phyloP scores from a whole-genome alignment of 2,113 vertebrate species.

The Xiphophorus maculatus region DNA sequence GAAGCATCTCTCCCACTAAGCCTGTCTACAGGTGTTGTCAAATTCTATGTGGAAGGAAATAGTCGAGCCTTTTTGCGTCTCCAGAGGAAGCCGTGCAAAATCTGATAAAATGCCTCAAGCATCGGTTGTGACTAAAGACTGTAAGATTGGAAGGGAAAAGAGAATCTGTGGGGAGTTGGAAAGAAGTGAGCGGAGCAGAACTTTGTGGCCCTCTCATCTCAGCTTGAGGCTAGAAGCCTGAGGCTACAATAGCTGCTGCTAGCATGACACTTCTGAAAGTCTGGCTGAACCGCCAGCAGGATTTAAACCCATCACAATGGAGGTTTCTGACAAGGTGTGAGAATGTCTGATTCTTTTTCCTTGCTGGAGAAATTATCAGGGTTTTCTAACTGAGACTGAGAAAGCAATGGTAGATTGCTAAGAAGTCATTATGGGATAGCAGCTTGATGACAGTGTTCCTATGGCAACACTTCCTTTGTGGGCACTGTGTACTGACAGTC shows the following conservation, averaged over 20 bases:
- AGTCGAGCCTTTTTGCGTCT: conserved; percentile 12
- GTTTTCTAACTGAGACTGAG: background rate
- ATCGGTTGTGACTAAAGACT: conserved; percentile 14
- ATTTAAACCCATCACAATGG: background rate
- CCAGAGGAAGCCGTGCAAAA: conserved; percentile 18
- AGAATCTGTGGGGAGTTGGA: conserved; percentile 8
- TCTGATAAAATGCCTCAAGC: conserved; percentile 23
- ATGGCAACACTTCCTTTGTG: background rate
- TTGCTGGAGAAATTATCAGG: background rate
- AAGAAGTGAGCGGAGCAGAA: conserved; percentile 20
- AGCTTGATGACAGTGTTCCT: background rate
- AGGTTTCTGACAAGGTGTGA: conserved; percentile 7
- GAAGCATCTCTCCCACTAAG: background rate
- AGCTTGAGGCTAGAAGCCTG: conserved; percentile 15
- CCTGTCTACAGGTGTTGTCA: conserved; percentile 2
- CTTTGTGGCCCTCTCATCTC: conserved; percentile 12
- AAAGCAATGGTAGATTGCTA: background rate
- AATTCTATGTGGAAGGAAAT: background rate
- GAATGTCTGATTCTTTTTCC: background rate
- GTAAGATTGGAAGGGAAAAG: conserved; percentile 1
- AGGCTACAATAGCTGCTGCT: conserved; percentile 5
- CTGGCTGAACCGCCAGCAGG: background rate
- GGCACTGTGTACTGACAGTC: background rate
- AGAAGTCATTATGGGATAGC: background rate
- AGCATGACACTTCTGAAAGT: background rate